Evolutionary conservation across 2,113 vertebrate genomes (phyloP), one percentile per base, ranked within the genome.

Genomic region (Gasterosteus aculeatus): DNA sequence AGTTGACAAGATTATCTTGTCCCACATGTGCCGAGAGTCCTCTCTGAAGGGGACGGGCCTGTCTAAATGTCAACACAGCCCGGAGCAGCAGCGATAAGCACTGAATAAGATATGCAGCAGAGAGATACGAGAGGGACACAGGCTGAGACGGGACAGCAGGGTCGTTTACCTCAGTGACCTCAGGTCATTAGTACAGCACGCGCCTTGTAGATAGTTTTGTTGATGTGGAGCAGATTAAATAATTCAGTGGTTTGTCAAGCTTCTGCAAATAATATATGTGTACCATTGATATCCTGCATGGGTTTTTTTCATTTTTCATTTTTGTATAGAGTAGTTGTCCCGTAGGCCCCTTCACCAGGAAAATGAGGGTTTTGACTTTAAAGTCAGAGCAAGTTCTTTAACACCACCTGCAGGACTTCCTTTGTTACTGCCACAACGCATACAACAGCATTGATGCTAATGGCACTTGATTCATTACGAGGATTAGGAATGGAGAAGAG

Each of bases 41-140:
- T 56, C 65, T 78, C 57, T 79, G 75, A 78, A 83, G 75, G 77
- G 56, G 58, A 63, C 57, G 5, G 39, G 64, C 12, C 72, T 70
- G 79, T 79, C 81, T 72, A 81, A 85, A 88, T 89, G 83, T 85
- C 86, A 89, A 64, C 83, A 51, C 66, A 72, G 80, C 73, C 70
- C 33, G 39, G 33, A 69, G 83, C 68, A 47, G 68, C 10, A 29
- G 51, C 72, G 75, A 78, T 78, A 75, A 73, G 47, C 41, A 22
- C 35, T 39, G 78, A 87, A 80, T 82, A 72, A 80, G 70, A 80
- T 79, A 85, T 74, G 69, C 67, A 76, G 53, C 16, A 5, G 22
- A 59, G 46, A 82, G 72, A 89, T 77, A 78, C 41, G 77, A 80
- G 75, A 81, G 46, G 35, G 59, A 58, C 68, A 18, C 39, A 41